Evolutionary conservation across 2,797 vertebrate genomes (phyloP).

Genomic region (Lepus oiostolus): DNA sequence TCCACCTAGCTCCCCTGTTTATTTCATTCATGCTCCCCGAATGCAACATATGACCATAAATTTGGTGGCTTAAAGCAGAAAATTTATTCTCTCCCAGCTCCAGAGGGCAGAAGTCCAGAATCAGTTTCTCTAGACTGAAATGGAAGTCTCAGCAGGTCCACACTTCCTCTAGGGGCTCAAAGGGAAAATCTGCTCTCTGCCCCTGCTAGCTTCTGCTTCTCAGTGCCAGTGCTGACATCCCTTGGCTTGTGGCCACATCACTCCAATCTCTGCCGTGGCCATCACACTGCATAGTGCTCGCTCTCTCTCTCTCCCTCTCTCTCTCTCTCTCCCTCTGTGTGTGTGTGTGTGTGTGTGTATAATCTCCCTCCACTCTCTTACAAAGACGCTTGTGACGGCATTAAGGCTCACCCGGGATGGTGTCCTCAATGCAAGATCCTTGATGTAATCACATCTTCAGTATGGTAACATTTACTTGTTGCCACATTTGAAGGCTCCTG

Average conservation of each 20-base stretch:
- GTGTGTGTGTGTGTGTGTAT: neutral
- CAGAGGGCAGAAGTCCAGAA: neutral
- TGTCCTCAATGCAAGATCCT: neutral
- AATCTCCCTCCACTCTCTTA: neutral
- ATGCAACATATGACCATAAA: neutral
- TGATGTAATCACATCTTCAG: neutral
- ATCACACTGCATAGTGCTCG: neutral
- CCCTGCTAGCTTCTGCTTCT: neutral
- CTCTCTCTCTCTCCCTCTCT: too few relatives aligned
- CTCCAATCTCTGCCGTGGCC: neutral
- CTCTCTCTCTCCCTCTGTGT: neutral
- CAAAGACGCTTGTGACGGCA: neutral
- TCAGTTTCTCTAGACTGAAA: neutral
- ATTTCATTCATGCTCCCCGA: neutral
- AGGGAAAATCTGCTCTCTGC: neutral
- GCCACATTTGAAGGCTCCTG: neutral
- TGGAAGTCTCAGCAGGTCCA: neutral
- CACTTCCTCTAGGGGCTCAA: neutral
- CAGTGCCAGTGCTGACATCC: neutral
- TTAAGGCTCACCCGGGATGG: neutral
- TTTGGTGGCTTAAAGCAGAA: neutral
- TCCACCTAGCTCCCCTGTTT: neutral
- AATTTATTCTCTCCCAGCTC: neutral
- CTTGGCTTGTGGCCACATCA: conserved; percentile 5
- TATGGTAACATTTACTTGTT: neutral